phyloP scores from a whole-genome alignment of 2,113 vertebrate species.

The Pteruthius melanotis region DNA sequence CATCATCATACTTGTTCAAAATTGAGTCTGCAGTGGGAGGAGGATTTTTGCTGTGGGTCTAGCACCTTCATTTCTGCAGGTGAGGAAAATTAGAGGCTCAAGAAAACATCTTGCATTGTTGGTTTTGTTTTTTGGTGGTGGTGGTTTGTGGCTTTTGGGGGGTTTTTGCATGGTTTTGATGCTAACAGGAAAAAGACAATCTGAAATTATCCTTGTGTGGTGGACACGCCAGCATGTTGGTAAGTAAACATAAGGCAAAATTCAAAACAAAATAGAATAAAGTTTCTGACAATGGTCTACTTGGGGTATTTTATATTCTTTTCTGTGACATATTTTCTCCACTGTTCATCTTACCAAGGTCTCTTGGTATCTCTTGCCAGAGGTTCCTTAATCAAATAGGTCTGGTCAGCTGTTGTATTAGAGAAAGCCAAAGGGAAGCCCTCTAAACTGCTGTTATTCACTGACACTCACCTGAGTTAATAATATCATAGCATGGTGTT shows the following conservation, averaged over 20 bases:
- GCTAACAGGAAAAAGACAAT: background rate
- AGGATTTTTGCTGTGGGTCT: background rate
- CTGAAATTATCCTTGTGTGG: background rate
- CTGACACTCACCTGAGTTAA: background rate
- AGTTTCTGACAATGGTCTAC: background rate
- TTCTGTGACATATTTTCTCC: background rate
- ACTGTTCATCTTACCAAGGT: background rate
- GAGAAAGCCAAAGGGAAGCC: background rate
- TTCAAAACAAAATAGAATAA: background rate
- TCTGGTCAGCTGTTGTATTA: background rate
- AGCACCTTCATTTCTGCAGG: background rate
- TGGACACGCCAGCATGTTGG: background rate
- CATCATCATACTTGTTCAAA: background rate
- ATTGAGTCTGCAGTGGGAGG: background rate
- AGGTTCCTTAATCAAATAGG: background rate
- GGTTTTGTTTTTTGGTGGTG: background rate
- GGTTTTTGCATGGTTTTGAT: background rate
- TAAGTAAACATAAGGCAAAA: background rate
- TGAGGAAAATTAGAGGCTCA: background rate
- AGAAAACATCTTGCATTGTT: background rate
- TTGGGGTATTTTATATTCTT: background rate
- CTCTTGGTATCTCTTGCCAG: background rate
- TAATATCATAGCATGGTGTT: background rate
- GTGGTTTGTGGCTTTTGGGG: background rate
- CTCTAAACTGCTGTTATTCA: constrained; percentile 13